Conservation (phyloP, 1,140 invertebrate species). For the Platyscapa corneri region DNA sequence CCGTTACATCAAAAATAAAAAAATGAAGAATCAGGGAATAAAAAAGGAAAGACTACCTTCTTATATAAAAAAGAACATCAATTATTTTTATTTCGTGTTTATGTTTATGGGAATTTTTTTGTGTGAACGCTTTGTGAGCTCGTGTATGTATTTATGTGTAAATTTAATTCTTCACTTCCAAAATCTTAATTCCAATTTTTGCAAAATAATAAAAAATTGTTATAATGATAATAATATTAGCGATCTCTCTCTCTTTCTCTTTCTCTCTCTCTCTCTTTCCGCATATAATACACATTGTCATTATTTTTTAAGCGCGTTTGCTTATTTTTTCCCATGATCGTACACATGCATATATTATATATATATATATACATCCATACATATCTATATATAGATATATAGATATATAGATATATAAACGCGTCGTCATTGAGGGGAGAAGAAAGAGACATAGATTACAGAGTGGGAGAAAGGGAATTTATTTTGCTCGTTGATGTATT, state of each 20-base stretch:
- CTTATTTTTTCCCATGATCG: not conserved
- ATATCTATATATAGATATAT: not conserved
- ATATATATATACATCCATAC: not conserved
- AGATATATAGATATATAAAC: not conserved
- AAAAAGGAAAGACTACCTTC: slow-evolving; percentile 20
- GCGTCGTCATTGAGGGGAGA: not conserved
- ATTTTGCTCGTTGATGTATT: not conserved
- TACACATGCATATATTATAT: not conserved
- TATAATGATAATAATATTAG: not conserved
- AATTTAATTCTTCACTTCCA: not conserved
- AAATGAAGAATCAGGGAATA: slow-evolving; percentile 3
- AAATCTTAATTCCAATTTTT: not conserved
- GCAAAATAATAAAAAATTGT: not conserved
- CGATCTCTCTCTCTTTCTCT: not conserved
- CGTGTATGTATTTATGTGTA: not conserved
- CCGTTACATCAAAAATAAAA: not conserved
- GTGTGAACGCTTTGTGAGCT: not conserved
- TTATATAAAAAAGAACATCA: slow-evolving; percentile 8
- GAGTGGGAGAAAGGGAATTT: not conserved
- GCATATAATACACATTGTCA: slow-evolving; percentile 5
- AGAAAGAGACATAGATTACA: too few relatives aligned
- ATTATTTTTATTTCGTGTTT: slow-evolving; percentile 8
- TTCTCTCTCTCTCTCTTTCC: too few relatives aligned
- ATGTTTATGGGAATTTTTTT: not conserved
- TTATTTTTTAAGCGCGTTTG: not conserved